Evolutionary conservation across 2,797 vertebrate species (phyloP), one percentile per base, ranked within the genome.

Genomic region (Ptychobarbus kaznakovi): DNA sequence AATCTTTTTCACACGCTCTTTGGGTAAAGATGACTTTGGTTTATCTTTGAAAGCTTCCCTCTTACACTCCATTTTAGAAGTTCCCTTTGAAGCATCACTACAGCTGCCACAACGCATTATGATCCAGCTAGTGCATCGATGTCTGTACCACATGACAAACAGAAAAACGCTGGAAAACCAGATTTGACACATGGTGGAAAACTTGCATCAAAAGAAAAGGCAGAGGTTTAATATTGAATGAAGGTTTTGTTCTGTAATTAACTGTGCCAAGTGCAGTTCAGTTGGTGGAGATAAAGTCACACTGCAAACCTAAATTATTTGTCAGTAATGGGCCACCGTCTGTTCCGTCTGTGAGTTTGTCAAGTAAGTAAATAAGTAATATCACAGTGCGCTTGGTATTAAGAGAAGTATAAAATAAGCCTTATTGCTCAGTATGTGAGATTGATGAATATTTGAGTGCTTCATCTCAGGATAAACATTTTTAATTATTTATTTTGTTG

Each of bases 381-480:
- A 87, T 89, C 87, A 81, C 89, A 90, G 86, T 84, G 91, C 88
- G 90, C 92, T 90, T 91, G 87, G 91, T 89, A 92, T 92, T 94
- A 91, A 89, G 89, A 89, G 90, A 89, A 84, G 38, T 88, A 81
- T 92, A 88, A 94, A 95, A 94, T 91, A 89, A 94, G 90, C 74
- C 88, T 83, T 53, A 28, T 72, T 89, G 88, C 84, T 81, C 65
- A 69, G 68, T 18, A 40, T 73, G 42, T 86, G 86, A 86, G 82
- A 86, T 77, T 81, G 87, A 92, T 86, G 79, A 89, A 90, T 91
- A 79, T 87, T 91, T 90, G n/a, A 85, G 81, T 81, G 76, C 85
- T 86, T 77, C 8, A 61, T 75, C 46, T 13, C 20, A 80, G 20
- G 86, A 89, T 69, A 63, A 73, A 51, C 77, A 35, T n/a, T 78